Evolutionary conservation across 2,797 vertebrate species (phyloP), one percentile per base, ranked within the genome.

Genomic region (Lemur catta): DNA sequence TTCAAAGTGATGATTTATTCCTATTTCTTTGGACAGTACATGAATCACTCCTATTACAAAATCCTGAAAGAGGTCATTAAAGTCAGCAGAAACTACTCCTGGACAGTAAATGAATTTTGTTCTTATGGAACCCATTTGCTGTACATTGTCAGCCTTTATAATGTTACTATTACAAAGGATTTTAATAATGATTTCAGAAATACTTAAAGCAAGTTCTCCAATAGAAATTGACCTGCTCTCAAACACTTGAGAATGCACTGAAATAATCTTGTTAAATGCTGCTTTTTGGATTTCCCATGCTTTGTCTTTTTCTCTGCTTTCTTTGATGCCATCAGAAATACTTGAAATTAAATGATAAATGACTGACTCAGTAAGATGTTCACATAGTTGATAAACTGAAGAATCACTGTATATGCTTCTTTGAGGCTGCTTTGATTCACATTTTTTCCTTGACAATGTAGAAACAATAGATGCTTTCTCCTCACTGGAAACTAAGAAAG

Each of bases 61-160:
- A 61, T 98, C 97, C 65, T 97, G 97, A 91, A 96, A 98, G 72
- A 98, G 57, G 75, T 94, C 55, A 94, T 98, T 95, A 81, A 98
- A 94, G 71, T 96, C 91, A 80, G 50, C 33, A 87, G 94, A 81
- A 88, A 46, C 35, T 85, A 95, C 35, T 71, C 55, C 50, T 82
- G 96, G 86, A 81, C 91, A 87, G 52, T 94, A 96, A 65, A n/a
- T 88, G 11, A 97, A 98, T 78, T 95, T 98, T 74, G n/a, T 59
- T 94, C 78, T 88, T 30, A 65, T 75, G 33, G 80, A 87, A 90
- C 59, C 28, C 10, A 50, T 74, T 82, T 93, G 52, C 15, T 91
- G 91, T 57, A 11, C n/a, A 69, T 4, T 79, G 18, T 94, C 13
- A 71, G 55, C 46, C 20, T 87, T 33, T 97, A 98, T 89, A 72